A percentile compares a stretch with the other conserved stretches of the same genome.
phyloP scores from a whole-genome alignment of 2,113 vertebrate species.

The Eptesicus fuscus region DNA sequence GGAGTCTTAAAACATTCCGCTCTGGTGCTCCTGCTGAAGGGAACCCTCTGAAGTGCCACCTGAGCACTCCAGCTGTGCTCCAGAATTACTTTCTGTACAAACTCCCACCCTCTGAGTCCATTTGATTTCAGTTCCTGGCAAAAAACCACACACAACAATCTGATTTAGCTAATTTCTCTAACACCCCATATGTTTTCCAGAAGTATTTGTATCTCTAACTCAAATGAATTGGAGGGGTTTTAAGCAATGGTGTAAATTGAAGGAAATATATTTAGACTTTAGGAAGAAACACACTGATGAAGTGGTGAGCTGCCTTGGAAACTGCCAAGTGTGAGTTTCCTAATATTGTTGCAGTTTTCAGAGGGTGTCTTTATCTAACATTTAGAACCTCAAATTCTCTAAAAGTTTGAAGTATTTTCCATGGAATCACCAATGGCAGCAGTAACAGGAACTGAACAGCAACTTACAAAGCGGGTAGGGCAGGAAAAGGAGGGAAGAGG shows the following conservation, averaged over 20 bases:
- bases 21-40: neutral
- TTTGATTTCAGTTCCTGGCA: neutral
- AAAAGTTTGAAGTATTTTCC: neutral
- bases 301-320: neutral
- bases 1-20: neutral
- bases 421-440: neutral
- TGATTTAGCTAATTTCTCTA: neutral
- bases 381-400: neutral
- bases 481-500: neutral
- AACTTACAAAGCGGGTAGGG: neutral
- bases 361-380: neutral
- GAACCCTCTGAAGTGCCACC: neutral
- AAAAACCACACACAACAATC: neutral
- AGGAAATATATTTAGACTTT: neutral
- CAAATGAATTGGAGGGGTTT: neutral
- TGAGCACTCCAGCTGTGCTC: neutral
- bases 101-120: neutral
- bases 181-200: neutral
- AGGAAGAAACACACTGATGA: neutral
- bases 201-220: neutral
- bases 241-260: neutral
- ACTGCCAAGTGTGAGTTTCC: neutral
- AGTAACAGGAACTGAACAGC: neutral
- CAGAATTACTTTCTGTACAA: neutral
- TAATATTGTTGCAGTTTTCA: neutral